Base-by-base conservation (phyloP, 2,888 invertebrate species). In the Chrysotoxum bicinctum region DNA sequence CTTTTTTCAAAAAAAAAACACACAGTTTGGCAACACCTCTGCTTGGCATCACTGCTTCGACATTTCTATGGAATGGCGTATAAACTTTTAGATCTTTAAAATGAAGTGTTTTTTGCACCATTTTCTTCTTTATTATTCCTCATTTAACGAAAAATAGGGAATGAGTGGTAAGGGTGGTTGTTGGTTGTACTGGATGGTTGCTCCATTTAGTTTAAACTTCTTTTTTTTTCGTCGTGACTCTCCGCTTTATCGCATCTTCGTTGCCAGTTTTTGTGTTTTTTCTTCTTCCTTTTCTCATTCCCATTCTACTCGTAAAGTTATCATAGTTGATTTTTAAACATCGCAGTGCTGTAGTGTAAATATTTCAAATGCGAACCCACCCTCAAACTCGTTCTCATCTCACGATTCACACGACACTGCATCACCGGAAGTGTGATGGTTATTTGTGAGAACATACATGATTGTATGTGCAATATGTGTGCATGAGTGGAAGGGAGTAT, bases 261-360 rank as follows among this genome's bases (percentile, higher is more conserved):
- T 58, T 19, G 40, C 30, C 16, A 68, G 14, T 30, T 35, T 58
- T 14, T 12, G n/a, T 58, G 66, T 30, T 21, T 10, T 23, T n/a
- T 43, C 7, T 64, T 14, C 23, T 14, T 32, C 54, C 1, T 16
- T 3, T 21, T 26, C 32, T 54, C 14, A 8, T 30, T 69, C 19
- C 26, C 37, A 32, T 50, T 54, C 64, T 58, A 37, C 9, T 62
- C 16, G 68, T 52, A 58, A 45, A 52, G 70, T 75, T 58, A 52
- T 73, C 75, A 37, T 66, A 75, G 75, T 84, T 76, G 80, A 84
- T 84, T 80, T 76, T 76, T 58, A 84, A 76, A 35, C 84, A 84
- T 80, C 60, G 80, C 62, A 72, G 43, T 81, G 81, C 76, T 64
- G 81, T 85, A 73, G 81, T 81, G 76, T 81, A 85, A 85, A 81